Evolutionary conservation across 2,797 vertebrate species (phyloP).

Genomic region (Tympanoctomys barrerae): DNA sequence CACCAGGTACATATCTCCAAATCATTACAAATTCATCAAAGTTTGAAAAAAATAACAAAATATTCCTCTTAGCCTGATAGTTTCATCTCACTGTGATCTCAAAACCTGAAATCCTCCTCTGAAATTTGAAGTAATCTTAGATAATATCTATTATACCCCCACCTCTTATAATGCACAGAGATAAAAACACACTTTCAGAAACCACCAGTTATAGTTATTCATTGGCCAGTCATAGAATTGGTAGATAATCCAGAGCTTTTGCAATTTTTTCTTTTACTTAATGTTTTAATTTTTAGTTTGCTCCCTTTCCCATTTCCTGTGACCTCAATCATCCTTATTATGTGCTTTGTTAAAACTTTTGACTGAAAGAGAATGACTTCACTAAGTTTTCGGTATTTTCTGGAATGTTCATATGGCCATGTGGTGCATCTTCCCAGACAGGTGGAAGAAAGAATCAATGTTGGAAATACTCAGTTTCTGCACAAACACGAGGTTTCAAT

Average conservation of each 20-base stretch:
- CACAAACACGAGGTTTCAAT: slow-evolving; percentile 22
- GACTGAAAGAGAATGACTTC: background rate
- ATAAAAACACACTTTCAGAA: slow-evolving; percentile 19
- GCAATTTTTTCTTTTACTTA: slow-evolving; percentile 20
- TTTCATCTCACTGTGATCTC: slow-evolving; percentile 40
- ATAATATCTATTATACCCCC: background rate
- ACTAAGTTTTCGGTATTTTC: slow-evolving; percentile 28
- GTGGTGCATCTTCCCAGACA: background rate
- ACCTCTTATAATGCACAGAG: background rate
- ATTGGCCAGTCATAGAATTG: background rate
- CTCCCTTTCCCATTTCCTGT: slow-evolving; percentile 14
- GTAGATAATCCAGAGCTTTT: background rate
- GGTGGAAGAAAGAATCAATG: background rate
- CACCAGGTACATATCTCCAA: background rate
- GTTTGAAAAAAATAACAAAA: slow-evolving; percentile 30
- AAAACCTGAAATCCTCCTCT: slow-evolving; percentile 23
- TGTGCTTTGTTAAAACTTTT: slow-evolving; percentile 25
- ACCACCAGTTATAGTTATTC: background rate
- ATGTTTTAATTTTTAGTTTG: slow-evolving; percentile 28
- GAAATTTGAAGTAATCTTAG: slow-evolving; percentile 16
- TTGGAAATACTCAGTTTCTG: slow-evolving; percentile 25
- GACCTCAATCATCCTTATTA: slow-evolving; percentile 19
- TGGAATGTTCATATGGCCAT: slow-evolving; percentile 26
- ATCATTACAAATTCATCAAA: slow-evolving; percentile 9
- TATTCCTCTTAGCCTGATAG: slow-evolving; percentile 27